Percentiles rank a stretch among this genome's conserved stretches.
These are phyloP conservation scores for Buphagus erythrorhynchus DNA, from an alignment of 2,797 vertebrate species.

Conservation along the genomic window DNA sequence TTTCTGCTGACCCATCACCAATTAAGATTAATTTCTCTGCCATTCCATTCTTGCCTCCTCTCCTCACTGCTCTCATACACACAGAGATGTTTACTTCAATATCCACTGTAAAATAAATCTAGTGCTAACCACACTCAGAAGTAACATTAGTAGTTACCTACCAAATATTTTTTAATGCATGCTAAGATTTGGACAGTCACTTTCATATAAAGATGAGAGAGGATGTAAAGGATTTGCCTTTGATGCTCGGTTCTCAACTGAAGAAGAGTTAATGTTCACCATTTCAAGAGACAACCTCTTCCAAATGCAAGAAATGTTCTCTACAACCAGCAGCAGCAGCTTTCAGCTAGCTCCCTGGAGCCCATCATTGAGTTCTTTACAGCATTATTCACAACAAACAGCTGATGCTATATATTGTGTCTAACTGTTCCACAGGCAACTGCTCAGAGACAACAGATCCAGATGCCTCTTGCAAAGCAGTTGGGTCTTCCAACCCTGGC, in stretches of 20 bases:
- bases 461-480: background rate
- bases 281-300: background rate
- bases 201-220: background rate
- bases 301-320: background rate
- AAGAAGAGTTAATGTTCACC: background rate
- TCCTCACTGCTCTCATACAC: background rate
- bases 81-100: background rate
- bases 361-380: background rate
- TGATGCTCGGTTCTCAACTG: fast-evolving
- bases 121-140: background rate
- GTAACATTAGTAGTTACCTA: background rate
- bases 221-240: background rate
- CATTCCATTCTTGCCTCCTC: background rate
- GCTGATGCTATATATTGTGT: background rate
- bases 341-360: background rate
- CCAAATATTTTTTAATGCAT: background rate
- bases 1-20: background rate
- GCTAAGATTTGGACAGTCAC: background rate
- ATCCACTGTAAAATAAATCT: background rate
- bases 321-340: background rate
- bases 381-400: background rate
- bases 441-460: background rate
- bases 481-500: background rate
- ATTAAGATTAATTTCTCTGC: background rate
- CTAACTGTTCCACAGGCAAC: background rate